These are phyloP conservation scores for Apostichopus parvimensis DNA, from an alignment of 35 echinoderm and acorn worm genomes.

Conservation along the genomic window DNA sequence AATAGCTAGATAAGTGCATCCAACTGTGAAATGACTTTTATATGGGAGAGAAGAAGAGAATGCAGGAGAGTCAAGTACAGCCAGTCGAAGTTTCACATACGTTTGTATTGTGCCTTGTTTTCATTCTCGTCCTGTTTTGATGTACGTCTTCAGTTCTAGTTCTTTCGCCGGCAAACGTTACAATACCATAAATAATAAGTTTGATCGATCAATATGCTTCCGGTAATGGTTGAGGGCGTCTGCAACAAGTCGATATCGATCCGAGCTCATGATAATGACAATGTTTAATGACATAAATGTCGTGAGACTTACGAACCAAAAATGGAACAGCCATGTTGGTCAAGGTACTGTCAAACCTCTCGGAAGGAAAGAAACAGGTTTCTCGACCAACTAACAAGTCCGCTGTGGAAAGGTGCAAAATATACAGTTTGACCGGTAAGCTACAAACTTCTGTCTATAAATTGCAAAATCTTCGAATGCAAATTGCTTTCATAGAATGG, in stretches of 20 bases:
- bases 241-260: background rate
- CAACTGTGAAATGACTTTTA: too few relatives aligned
- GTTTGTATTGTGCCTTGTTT: too few relatives aligned
- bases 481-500: too few relatives aligned
- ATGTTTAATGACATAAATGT: background rate
- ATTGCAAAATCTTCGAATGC: background rate
- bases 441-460: background rate
- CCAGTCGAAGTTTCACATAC: too few relatives aligned
- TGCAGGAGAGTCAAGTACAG: too few relatives aligned
- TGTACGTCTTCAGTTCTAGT: too few relatives aligned
- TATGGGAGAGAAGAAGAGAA: too few relatives aligned
- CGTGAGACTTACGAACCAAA: background rate
- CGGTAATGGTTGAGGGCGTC: background rate
- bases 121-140: too few relatives aligned
- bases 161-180: too few relatives aligned
- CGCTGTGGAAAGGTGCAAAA: conserved; percentile 8
- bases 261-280: background rate
- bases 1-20: too few relatives aligned
- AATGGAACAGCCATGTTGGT: background rate
- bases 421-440: background rate
- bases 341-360: background rate
- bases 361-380: background rate
- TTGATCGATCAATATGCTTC: background rate
- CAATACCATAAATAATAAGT: background rate
- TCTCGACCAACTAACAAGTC: background rate